Conservation (phyloP, 2,888 invertebrate species). For the Sepioteuthis lessoniana region DNA sequence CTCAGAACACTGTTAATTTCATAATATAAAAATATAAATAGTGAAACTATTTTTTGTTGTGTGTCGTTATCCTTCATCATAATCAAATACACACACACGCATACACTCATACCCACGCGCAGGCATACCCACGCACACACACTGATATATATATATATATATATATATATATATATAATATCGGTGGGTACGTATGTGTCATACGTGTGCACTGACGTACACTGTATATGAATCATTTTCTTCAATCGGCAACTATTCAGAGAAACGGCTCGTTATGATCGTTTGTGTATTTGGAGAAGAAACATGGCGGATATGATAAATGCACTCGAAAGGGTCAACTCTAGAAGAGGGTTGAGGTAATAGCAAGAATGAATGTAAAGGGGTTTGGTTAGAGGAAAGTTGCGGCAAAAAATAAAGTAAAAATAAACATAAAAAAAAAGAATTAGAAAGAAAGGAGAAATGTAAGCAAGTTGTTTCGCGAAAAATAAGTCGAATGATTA, state of each 20-base stretch:
- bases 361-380: not conserved
- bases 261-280: not conserved
- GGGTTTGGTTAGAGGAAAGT: not conserved
- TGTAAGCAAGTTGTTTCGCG: not conserved
- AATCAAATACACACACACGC: not conserved
- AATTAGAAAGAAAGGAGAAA: no score
- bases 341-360: not conserved
- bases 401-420: no score
- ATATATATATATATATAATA: not conserved
- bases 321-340: not conserved
- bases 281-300: not conserved
- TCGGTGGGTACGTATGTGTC: not conserved
- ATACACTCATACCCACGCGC: not conserved
- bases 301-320: not conserved
- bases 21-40: no score
- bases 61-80: no score
- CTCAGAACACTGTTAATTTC: no score
- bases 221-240: slow-evolving; percentile 3
- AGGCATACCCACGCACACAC: no score
- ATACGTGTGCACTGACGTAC: not conserved
- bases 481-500: not conserved
- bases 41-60: no score
- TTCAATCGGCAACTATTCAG: not conserved
- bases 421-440: not conserved
- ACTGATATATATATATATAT: no score